Percentiles rank a stretch among this genome's conserved stretches.
phyloP scores from a whole-genome alignment of 2,888 invertebrate genomes.

The Encarsia formosa region DNA sequence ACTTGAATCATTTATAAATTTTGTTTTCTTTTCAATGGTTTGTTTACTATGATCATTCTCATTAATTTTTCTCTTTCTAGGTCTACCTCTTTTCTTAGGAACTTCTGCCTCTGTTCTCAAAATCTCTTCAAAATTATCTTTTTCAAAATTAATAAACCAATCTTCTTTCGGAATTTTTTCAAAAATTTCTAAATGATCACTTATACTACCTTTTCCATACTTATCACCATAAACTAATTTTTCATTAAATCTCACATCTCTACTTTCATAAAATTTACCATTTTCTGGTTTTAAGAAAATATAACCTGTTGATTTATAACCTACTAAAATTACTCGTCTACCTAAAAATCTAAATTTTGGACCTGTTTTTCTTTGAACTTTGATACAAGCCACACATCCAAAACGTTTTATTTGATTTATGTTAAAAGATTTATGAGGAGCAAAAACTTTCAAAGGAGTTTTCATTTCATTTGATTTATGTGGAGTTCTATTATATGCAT shows the following conservation, averaged over 20 bases:
- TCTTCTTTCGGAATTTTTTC: no score
- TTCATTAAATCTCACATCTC: conserved; percentile 24
- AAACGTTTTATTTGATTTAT: conserved; percentile 22
- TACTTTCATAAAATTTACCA: conserved; percentile 22
- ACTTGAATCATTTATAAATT: no score
- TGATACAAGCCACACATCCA: conserved; percentile 24
- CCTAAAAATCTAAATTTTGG: not conserved
- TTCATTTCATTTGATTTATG: conserved; percentile 16
- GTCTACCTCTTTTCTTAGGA: no score
- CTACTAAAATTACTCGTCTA: conserved; percentile 6
- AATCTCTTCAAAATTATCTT: no score
- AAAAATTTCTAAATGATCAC: no score
- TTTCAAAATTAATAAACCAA: no score
- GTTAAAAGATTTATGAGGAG: conserved; percentile 11
- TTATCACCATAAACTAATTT: conserved; percentile 31
- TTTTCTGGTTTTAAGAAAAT: conserved; percentile 26
- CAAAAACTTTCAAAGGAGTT: conserved; percentile 15
- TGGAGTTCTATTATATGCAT: conserved; percentile 24
- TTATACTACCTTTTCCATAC: no score
- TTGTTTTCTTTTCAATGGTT: no score
- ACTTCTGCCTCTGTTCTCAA: no score
- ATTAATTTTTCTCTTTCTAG: no score
- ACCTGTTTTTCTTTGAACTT: conserved; percentile 19
- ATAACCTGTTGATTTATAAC: conserved; percentile 23
- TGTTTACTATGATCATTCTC: no score